These are phyloP conservation scores for Mixornis gularis DNA, from an alignment of 2,113 vertebrate genomes.

Conservation along the genomic window DNA sequence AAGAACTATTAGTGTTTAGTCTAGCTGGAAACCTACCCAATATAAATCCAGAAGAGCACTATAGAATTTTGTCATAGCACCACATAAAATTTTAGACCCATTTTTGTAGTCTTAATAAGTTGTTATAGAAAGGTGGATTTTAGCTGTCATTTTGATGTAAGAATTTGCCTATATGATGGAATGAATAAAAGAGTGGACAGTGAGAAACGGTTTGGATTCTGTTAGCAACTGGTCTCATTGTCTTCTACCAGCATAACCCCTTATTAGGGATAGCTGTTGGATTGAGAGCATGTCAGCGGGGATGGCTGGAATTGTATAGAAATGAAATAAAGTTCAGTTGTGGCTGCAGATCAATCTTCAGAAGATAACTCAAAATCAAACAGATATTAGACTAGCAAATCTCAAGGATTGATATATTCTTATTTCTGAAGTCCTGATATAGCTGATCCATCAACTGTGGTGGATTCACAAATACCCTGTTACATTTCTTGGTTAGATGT, in stretches of 20 bases:
- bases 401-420: not conserved
- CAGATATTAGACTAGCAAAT: not conserved
- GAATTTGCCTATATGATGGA: not conserved
- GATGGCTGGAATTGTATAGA: not conserved
- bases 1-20: not conserved
- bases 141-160: not conserved
- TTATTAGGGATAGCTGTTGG: not conserved
- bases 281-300: fast-evolving
- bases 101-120: not conserved
- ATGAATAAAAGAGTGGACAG: not conserved
- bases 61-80: not conserved
- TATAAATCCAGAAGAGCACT: not conserved
- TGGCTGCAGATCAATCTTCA: not conserved
- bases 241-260: not conserved
- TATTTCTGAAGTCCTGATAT: not conserved
- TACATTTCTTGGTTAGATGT: not conserved
- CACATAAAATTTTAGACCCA: not conserved
- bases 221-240: not conserved
- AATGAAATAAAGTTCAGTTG: not conserved
- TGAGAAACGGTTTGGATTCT: not conserved
- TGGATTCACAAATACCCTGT: not conserved
- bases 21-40: not conserved
- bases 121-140: not conserved
- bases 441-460: not conserved
- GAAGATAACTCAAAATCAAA: not conserved